Base-by-base conservation (phyloP, 2,797 vertebrate species). In the Eutrigla gurnardus region DNA sequence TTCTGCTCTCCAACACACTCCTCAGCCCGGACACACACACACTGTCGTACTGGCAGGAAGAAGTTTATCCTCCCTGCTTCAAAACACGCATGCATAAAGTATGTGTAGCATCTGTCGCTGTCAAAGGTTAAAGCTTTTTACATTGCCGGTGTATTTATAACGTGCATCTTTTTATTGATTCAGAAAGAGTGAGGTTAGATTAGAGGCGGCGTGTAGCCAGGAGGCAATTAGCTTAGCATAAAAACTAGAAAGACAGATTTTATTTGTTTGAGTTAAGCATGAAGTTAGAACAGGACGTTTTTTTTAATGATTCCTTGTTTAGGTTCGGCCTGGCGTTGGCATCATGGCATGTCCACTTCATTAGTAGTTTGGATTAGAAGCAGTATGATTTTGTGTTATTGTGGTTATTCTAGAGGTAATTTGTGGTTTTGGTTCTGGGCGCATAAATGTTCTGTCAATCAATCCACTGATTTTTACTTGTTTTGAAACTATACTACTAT, bases 1-100 rank as follows among this genome's bases (percentile, higher is more conserved):
- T 79, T 86, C 81, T 84, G 79, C 73, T 89, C 78, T 39, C 55
- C 68, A 50, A 58, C 69, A 55, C 50, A 74, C 53, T 69, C 42
- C 53, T 69, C 42, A 32, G 68, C 53, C 52, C 61, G 68, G 78
- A 73, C 68, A 43, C n/a, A 35, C 84, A 85, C 52, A 47, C 12
- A 64, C 60, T 45, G 39, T n/a, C 55, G 58, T 32, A 7, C 37
- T 64, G 47, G 62, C 77, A 74, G 67, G 52, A 71, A 73, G 57
- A 81, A 46, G 45, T 75, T 54, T 25, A 33, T n/a, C 40, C 69
- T 75, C 17, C n/a, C 53, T 6, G 53, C 65, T 75, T 58, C 53
- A 62, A 53, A 73, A 80, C 74, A 81, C 39, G 69, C 71, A 49
- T 7, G 1, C 25, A 15, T 14, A 13, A 72, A 66, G 54, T 63